Percentiles rank a stretch among this genome's conserved stretches.
These are phyloP conservation scores for Sinotaia quadrata DNA, from an alignment of 2,888 invertebrate species.

Conservation along the genomic window DNA sequence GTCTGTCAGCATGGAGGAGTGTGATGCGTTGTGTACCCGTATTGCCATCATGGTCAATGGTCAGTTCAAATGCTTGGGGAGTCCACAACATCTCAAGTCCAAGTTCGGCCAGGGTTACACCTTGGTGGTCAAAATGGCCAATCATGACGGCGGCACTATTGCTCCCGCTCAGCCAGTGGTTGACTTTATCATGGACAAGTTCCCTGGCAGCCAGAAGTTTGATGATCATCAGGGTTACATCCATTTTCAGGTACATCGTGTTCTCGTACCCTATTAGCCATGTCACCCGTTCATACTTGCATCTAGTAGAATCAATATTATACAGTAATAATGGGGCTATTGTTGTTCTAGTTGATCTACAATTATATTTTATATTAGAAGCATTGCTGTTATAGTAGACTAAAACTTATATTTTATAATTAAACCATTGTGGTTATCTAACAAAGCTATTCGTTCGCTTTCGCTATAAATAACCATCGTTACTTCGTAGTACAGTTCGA, in stretches of 20 bases:
- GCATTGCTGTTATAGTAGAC: too few relatives aligned
- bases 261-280: too few relatives aligned
- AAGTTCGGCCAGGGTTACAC: conserved; percentile 80
- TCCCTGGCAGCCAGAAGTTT: conserved; percentile 77
- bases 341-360: too few relatives aligned
- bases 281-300: too few relatives aligned
- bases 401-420: too few relatives aligned
- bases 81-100: conserved; percentile 71
- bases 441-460: too few relatives aligned
- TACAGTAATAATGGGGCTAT: too few relatives aligned
- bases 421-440: too few relatives aligned
- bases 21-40: conserved; percentile 72
- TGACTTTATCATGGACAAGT: conserved; percentile 69
- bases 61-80: conserved; percentile 71
- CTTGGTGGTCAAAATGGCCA: conserved; percentile 74
- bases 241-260: conserved; percentile 49
- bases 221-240: conserved; percentile 79
- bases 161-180: conserved; percentile 43
- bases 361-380: too few relatives aligned
- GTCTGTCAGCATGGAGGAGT: conserved; percentile 73
- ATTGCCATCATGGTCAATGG: conserved; percentile 74
- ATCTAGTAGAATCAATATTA: too few relatives aligned
- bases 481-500: too few relatives aligned
- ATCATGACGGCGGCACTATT: neutral
- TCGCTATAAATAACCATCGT: too few relatives aligned